Conservation (phyloP, 2,797 vertebrate species). For the Tapera naevia region DNA sequence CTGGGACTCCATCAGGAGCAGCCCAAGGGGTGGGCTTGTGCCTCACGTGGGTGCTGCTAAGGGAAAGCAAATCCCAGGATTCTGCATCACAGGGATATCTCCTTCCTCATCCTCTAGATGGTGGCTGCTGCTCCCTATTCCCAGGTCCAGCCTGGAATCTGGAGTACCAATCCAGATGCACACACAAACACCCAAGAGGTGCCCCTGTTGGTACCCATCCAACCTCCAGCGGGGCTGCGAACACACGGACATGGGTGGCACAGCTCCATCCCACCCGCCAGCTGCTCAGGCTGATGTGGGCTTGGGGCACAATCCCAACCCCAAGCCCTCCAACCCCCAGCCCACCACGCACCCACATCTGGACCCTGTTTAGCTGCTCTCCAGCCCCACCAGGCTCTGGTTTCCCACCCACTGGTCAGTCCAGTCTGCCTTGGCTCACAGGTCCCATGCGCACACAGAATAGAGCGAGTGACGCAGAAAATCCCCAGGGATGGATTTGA, state of each 20-base stretch:
- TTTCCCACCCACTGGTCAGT: fast-evolving
- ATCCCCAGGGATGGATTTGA: neutral
- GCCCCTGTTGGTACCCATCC: no score
- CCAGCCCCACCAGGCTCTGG: neutral
- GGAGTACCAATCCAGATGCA: neutral
- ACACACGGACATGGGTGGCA: neutral
- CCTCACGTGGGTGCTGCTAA: neutral
- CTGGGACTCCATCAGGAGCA: neutral
- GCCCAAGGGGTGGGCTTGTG: neutral
- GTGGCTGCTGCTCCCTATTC: neutral
- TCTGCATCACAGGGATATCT: neutral
- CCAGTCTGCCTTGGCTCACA: neutral
- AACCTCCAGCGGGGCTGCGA: no score
- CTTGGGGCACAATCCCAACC: neutral
- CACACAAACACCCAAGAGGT: no score
- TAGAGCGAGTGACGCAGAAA: neutral
- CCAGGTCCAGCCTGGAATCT: neutral
- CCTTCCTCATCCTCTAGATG: neutral
- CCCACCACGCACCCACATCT: fast-evolving
- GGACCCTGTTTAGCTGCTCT: neutral
- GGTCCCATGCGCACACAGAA: neutral
- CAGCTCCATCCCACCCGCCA: neutral
- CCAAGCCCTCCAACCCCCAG: neutral
- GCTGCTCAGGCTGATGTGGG: neutral
- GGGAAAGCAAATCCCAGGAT: neutral